phyloP scores from a whole-genome alignment of 1,140 invertebrate genomes.

The Tetragonula clypearis region DNA sequence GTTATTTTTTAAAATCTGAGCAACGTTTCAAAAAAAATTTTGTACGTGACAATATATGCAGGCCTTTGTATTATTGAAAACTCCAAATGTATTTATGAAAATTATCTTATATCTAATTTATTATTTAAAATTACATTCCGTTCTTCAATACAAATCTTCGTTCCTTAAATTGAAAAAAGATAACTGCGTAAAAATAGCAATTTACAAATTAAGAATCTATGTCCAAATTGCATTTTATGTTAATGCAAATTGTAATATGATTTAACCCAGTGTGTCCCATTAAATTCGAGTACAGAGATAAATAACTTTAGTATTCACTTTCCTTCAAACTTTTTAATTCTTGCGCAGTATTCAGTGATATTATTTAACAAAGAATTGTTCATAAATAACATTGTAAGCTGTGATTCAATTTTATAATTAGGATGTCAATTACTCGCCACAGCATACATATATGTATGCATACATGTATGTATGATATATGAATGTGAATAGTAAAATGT shows the following conservation, averaged over 20 bases:
- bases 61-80: constrained; percentile 62
- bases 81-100: constrained; percentile 38
- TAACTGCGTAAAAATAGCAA: constrained; percentile 36
- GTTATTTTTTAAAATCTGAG: constrained; percentile 38
- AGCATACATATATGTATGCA: constrained; percentile 52
- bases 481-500: constrained; percentile 50
- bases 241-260: constrained; percentile 53
- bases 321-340: constrained; percentile 46
- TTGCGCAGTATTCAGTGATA: constrained; percentile 56
- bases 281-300: constrained; percentile 35
- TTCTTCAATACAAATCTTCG: constrained; percentile 35
- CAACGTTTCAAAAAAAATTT: constrained; percentile 61
- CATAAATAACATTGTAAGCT: constrained; percentile 56
- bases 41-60: constrained; percentile 63
- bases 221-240: constrained; percentile 58
- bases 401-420: constrained; percentile 66
- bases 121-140: constrained; percentile 60
- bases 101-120: constrained; percentile 55
- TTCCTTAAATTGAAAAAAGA: constrained; percentile 31
- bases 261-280: constrained; percentile 41
- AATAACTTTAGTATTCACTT: constrained; percentile 37
- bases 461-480: constrained; percentile 56
- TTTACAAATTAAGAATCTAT: constrained; percentile 49
- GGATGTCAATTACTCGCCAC: constrained; percentile 61
- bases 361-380: constrained; percentile 52